Percentiles rank a stretch among this genome's conserved stretches.
Evolutionary conservation across 2,888 invertebrate genomes (phyloP).

Genomic region (Sinohyriopsis cumingii): DNA sequence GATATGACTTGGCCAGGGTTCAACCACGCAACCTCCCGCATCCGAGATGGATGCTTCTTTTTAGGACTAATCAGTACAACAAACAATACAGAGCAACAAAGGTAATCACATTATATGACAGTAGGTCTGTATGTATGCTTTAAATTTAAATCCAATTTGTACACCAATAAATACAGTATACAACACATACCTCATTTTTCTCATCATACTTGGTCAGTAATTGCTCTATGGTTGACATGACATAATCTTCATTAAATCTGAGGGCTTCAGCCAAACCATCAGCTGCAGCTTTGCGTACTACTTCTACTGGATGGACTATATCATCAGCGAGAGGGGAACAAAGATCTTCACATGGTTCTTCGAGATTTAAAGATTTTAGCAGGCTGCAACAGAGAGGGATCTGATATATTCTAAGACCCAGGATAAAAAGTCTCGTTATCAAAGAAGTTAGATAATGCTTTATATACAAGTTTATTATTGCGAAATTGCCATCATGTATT

Average conservation of each 20-base stretch:
- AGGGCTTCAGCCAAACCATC: constrained; percentile 80
- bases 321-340: constrained; percentile 58
- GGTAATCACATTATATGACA: too few species aligned
- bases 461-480: neutral
- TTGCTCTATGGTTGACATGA: constrained; percentile 77
- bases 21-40: too few species aligned
- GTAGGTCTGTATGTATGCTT: too few species aligned
- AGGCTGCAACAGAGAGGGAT: constrained; percentile 46
- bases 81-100: too few species aligned
- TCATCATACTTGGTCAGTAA: constrained; percentile 84
- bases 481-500: too few species aligned
- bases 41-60: too few species aligned
- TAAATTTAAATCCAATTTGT: too few species aligned
- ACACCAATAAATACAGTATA: too few species aligned
- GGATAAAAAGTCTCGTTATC: neutral
- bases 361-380: constrained; percentile 53
- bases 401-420: too few species aligned
- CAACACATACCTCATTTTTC: constrained; percentile 79
- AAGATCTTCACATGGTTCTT: constrained; percentile 57
- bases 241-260: constrained; percentile 73
- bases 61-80: too few species aligned
- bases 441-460: neutral
- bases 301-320: constrained; percentile 85
- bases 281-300: constrained; percentile 88
- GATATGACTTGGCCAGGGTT: too few species aligned